phyloP scores from a whole-genome alignment of 2,888 invertebrate genomes.

The Sisyra nigra region DNA sequence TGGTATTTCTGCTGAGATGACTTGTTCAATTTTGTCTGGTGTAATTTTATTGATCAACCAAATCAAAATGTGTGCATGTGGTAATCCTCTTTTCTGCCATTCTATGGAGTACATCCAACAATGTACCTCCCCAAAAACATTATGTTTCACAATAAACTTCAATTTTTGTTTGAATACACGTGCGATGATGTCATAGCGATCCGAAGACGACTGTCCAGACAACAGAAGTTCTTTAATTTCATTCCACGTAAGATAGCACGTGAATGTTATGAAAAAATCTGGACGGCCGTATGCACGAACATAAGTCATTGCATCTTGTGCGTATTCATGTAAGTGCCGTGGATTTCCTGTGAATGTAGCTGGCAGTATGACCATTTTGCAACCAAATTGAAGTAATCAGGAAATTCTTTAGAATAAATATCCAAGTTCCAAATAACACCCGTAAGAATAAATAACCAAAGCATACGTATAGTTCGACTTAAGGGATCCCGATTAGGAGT shows the following conservation, averaged over 20 bases:
- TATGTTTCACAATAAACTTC: slow-evolving; percentile 12
- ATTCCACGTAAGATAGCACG: slow-evolving; percentile 17
- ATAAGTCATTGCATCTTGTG: slow-evolving; percentile 18
- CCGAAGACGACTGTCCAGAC: slow-evolving; percentile 11
- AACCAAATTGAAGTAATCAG: too few relatives aligned
- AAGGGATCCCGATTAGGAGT: too few relatives aligned
- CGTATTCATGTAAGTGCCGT: slow-evolving; percentile 17
- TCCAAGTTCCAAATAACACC: too few relatives aligned
- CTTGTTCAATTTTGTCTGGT: slow-evolving; percentile 18
- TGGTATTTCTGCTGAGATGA: slow-evolving; percentile 21
- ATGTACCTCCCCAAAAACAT: slow-evolving; percentile 11
- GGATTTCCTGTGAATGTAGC: slow-evolving; percentile 16
- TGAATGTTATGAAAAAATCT: slow-evolving; percentile 13
- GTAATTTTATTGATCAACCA: slow-evolving; percentile 17
- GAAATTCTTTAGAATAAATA: too few relatives aligned
- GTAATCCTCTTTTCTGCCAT: slow-evolving; percentile 13
- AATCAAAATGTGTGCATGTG: slow-evolving; percentile 19
- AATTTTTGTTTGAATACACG: slow-evolving; percentile 14
- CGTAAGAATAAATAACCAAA: too few relatives aligned
- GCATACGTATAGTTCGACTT: too few relatives aligned
- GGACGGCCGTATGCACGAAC: slow-evolving; percentile 19
- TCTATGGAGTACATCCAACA: slow-evolving; percentile 15
- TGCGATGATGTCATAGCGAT: slow-evolving; percentile 18
- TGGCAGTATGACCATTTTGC: slow-evolving; percentile 19
- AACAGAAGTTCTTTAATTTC: slow-evolving; percentile 14